A percentile compares a stretch with the other conserved stretches of the same genome.
phyloP scores from a whole-genome alignment of 2,797 vertebrate genomes.

The Anabas testudineus region DNA sequence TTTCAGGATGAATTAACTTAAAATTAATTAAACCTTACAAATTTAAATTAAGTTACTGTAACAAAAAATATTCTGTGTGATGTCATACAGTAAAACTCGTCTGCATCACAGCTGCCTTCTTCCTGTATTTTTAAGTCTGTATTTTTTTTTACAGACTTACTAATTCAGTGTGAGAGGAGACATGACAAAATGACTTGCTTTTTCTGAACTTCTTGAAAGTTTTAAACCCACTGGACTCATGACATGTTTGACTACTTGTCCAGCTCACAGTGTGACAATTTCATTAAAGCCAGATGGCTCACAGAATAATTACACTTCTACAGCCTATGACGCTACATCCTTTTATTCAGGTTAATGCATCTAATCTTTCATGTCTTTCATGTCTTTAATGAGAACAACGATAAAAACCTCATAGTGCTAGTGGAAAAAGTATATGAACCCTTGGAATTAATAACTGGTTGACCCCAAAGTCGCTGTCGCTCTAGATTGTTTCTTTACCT shows the following conservation, averaged over 20 bases:
- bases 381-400: no score
- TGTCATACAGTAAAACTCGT: no score
- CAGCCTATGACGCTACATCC: conserved; percentile 23
- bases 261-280: conserved; percentile 23
- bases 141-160: background rate
- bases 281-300: conserved; percentile 58
- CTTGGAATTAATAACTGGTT: no score
- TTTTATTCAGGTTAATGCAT: conserved; percentile 18
- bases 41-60: no score
- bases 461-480: no score
- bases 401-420: no score
- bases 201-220: conserved; percentile 38
- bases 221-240: conserved; percentile 16
- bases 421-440: no score
- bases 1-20: background rate
- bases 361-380: no score
- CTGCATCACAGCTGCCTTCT: no score
- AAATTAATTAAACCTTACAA: no score
- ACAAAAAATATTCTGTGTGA: no score
- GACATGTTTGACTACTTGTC: conserved; percentile 26
- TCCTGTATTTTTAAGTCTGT: background rate
- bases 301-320: background rate
- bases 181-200: background rate
- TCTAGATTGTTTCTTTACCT: no score
- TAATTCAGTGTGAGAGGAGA: conserved; percentile 14